Conservation (phyloP, 1,140 invertebrate genomes). For the Bactericera cockerelli region DNA sequence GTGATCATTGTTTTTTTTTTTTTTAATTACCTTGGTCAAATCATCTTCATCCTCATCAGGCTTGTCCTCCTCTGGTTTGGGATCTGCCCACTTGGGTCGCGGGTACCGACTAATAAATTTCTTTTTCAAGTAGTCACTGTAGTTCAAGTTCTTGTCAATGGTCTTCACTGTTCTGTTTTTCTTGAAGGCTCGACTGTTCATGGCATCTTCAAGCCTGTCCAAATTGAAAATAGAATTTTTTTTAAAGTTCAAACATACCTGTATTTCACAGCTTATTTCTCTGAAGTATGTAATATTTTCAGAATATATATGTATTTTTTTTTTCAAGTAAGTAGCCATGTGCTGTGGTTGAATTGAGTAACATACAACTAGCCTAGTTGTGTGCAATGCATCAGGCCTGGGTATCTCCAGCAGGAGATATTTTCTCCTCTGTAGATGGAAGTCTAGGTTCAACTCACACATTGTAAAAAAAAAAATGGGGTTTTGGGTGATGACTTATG, state of each 20-base stretch:
- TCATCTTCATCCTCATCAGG: not conserved
- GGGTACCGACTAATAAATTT: not conserved
- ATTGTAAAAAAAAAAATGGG: too few relatives aligned
- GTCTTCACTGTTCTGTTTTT: constrained; percentile 1
- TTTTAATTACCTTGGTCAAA: not conserved
- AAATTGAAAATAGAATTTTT: not conserved
- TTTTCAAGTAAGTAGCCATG: not conserved
- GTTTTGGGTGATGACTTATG: too few relatives aligned
- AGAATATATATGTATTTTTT: not conserved
- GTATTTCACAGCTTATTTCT: too few relatives aligned
- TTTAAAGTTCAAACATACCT: not conserved
- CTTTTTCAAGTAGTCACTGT: not conserved
- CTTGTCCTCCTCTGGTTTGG: not conserved
- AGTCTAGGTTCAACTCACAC: too few relatives aligned
- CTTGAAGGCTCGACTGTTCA: not conserved
- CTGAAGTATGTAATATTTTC: too few relatives aligned
- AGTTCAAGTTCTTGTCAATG: not conserved
- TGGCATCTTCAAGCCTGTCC: not conserved
- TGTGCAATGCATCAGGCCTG: too few relatives aligned
- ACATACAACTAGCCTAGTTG: too few relatives aligned
- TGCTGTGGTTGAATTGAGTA: not conserved
- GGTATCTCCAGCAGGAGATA: too few relatives aligned
- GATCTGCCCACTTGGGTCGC: constrained; percentile 2
- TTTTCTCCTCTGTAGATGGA: too few relatives aligned
- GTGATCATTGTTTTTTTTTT: too few relatives aligned